phyloP scores from a whole-genome alignment of 2,797 vertebrate genomes.

The Bovichtus diacanthus region DNA sequence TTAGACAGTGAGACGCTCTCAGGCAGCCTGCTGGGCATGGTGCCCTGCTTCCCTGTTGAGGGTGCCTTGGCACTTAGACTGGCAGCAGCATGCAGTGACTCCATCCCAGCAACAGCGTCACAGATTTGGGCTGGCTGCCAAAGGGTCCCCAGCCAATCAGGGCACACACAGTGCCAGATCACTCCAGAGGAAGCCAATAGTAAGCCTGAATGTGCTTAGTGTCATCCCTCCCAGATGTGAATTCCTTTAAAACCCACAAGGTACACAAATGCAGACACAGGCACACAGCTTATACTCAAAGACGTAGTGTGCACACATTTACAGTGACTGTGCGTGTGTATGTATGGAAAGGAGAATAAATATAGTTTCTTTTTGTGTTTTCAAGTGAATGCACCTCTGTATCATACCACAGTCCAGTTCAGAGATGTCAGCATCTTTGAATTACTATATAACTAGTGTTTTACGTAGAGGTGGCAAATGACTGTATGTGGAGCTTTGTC shows the following conservation, averaged over 20 bases:
- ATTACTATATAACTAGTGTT: slow-evolving; percentile 2
- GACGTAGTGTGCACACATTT: slow-evolving; percentile 30
- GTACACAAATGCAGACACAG: slow-evolving; percentile 61
- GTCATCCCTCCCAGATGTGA: slow-evolving; percentile 72
- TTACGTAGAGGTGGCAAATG: not conserved
- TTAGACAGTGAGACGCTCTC: slow-evolving; percentile 56
- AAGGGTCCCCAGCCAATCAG: slow-evolving; percentile 66
- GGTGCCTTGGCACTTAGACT: slow-evolving; percentile 64
- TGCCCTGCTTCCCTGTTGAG: slow-evolving; percentile 55
- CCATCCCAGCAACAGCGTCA: slow-evolving; percentile 82
- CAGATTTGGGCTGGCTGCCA: slow-evolving; percentile 65
- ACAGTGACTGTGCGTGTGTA: not conserved
- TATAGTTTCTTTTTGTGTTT: not conserved
- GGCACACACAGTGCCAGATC: slow-evolving; percentile 47
- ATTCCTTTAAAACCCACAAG: slow-evolving; percentile 75
- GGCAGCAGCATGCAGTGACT: slow-evolving; percentile 67
- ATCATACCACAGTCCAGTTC: not conserved
- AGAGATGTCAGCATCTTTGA: slow-evolving; percentile 12
- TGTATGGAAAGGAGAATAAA: not conserved
- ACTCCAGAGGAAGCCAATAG: slow-evolving; percentile 70
- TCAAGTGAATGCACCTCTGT: not conserved
- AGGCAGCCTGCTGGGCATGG: slow-evolving; percentile 60
- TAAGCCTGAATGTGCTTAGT: slow-evolving; percentile 27
- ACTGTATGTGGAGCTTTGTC: slow-evolving; percentile 32
- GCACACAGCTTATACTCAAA: slow-evolving; percentile 29